Evolutionary conservation across 2,113 vertebrate genomes (phyloP), one percentile per base, ranked within the genome.

Genomic region (Nematolebias whitei): DNA sequence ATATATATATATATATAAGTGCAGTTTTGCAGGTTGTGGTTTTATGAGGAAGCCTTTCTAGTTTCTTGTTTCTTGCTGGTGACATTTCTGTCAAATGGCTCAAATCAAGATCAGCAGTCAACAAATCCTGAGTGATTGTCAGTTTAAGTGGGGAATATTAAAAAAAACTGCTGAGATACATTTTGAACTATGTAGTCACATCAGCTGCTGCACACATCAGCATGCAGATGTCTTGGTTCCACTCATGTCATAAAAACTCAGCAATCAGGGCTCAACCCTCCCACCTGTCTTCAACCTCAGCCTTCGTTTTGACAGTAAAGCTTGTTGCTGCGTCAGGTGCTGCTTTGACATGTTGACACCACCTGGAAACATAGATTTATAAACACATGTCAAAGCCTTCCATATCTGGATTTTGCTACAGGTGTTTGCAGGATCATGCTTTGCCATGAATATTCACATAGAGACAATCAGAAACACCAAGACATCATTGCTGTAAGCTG

Each of bases 21-120:
- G n/a, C n/a, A n/a, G n/a, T n/a, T n/a, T n/a, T n/a, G 10, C 19
- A 43, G 11, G 57, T 19, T 53, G 16, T 20, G 60, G 41, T 8
- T 44, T 24, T 23, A n/a, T 2, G 14, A 2, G 20, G 53, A 10
- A n/a, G 19, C 13, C 23, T 35, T 47, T 54, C n/a, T n/a, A n/a
- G n/a, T n/a, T n/a, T n/a, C n/a, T n/a, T n/a, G n/a, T n/a, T n/a
- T n/a, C 6, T 13, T 52, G 23, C 38, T 26, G 29, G 29, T 49
- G 53, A 73, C 13, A 15, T 56, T 50, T 29, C 52, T 75, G 62
- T 68, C 58, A 77, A 57, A 51, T 16, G 53, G n/a, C 11, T 59
- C 14, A 71, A 67, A 48, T 71, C 26, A 64, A 50, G 22, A 68
- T 19, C 19, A 68, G 19, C 5, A 68, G 16, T 73, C 43, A 51